phyloP scores from a whole-genome alignment of 2,797 vertebrate genomes.

The Melanotaenia trifasciata region DNA sequence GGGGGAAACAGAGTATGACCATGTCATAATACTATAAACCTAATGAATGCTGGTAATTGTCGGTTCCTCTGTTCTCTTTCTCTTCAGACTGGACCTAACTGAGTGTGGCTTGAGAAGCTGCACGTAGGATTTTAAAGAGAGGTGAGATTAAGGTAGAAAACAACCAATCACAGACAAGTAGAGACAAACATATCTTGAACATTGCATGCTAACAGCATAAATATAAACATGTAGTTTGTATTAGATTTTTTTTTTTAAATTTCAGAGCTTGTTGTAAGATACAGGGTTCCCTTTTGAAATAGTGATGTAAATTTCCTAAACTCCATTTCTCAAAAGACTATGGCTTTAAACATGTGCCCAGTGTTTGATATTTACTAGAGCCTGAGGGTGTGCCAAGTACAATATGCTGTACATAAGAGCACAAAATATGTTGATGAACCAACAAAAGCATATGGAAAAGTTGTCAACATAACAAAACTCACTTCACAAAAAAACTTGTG shows the following conservation, averaged over 20 bases:
- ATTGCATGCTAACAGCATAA: neutral
- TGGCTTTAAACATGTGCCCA: constrained; percentile 15
- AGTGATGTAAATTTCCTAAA: constrained; percentile 16
- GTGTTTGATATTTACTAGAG: constrained; percentile 41
- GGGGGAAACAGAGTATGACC: constrained; percentile 45
- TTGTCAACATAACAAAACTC: constrained; percentile 57
- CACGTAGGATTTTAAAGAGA: constrained; percentile 13
- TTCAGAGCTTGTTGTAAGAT: neutral
- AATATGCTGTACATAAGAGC: constrained; percentile 42
- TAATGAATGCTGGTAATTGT: constrained; percentile 72
- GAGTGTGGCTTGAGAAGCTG: constrained; percentile 37
- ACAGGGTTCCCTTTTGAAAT: neutral
- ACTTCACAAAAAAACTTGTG: constrained; percentile 42
- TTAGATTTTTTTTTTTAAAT: neutral
- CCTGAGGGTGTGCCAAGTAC: constrained; percentile 45
- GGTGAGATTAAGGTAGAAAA: constrained; percentile 18
- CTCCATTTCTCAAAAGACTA: constrained; percentile 25
- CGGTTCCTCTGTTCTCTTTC: constrained; percentile 54
- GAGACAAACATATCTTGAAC: neutral
- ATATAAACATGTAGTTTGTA: neutral
- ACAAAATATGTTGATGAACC: constrained; percentile 43
- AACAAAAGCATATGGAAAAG: constrained; percentile 53
- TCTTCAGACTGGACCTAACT: constrained; percentile 44
- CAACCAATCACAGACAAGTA: constrained; percentile 11
- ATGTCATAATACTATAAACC: constrained; percentile 46